Conservation (phyloP, 2,888 invertebrate genomes). For the Pseudoips prasinana region DNA sequence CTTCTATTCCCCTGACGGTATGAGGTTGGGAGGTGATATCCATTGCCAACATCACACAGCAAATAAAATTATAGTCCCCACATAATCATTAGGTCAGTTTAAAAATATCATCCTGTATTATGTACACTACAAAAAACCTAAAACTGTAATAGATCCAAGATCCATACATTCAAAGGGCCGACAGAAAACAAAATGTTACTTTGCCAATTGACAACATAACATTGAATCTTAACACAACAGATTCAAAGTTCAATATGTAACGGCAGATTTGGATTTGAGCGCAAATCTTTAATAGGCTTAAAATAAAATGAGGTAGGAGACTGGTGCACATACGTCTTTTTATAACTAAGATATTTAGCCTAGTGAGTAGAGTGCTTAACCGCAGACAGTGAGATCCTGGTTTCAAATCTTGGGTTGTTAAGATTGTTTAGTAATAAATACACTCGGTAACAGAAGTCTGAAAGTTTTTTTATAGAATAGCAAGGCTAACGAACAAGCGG, state of each 20-base stretch:
- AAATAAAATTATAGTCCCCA: too few species aligned
- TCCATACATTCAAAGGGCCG: conserved; percentile 67
- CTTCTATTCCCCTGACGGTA: too few species aligned
- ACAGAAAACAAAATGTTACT: conserved; percentile 27
- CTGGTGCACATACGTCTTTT: conserved; percentile 31
- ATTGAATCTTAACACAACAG: conserved; percentile 32
- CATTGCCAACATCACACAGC: too few species aligned
- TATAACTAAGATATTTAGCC: conserved; percentile 44
- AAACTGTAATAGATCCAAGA: conserved; percentile 69
- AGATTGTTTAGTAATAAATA: too few species aligned
- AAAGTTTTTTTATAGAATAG: too few species aligned
- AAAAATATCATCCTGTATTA: conserved; percentile 50
- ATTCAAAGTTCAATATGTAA: conserved; percentile 39
- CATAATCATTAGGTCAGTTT: too few species aligned
- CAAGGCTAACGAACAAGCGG: too few species aligned
- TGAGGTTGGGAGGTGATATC: too few species aligned
- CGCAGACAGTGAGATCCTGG: too few species aligned
- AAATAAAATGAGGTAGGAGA: conserved; percentile 31
- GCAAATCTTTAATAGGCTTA: conserved; percentile 20
- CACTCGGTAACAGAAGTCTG: too few species aligned
- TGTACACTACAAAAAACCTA: conserved; percentile 48
- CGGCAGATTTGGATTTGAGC: conserved; percentile 6
- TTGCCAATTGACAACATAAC: conserved; percentile 12
- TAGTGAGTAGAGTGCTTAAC: too few species aligned
- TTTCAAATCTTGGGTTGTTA: too few species aligned